phyloP scores from a whole-genome alignment of 2,888 invertebrate genomes.

The Limnephilus auricula region DNA sequence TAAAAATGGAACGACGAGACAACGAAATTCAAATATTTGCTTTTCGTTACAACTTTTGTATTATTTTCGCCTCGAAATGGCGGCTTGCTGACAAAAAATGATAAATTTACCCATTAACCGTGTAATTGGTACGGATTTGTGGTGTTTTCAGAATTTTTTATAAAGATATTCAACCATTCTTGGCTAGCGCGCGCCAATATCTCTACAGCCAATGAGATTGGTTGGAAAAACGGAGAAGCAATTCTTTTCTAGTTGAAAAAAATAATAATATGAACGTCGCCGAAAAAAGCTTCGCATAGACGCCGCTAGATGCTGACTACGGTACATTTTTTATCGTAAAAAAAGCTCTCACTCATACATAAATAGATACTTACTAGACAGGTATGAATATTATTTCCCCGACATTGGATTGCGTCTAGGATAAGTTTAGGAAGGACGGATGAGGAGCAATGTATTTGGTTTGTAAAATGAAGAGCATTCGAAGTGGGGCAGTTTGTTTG shows the following conservation, averaged over 20 bases:
- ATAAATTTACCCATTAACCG: conserved; percentile 58
- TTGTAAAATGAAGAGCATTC: not conserved
- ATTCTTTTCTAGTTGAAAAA: not conserved
- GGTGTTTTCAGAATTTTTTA: conserved; percentile 36
- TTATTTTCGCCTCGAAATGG: conserved; percentile 35
- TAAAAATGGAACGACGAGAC: conserved; percentile 14
- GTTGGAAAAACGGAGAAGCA: conserved; percentile 37
- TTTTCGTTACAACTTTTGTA: conserved; percentile 61
- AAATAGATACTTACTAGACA: not conserved
- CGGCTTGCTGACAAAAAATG: conserved; percentile 53
- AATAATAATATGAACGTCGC: conserved; percentile 40
- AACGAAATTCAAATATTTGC: conserved; percentile 61
- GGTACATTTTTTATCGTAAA: conserved; percentile 48
- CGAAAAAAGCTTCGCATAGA: conserved; percentile 58
- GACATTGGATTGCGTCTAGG: conserved; percentile 6
- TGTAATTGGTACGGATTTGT: conserved; percentile 62
- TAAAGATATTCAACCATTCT: conserved; percentile 7
- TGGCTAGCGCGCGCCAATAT: conserved; percentile 44
- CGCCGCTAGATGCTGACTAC: conserved; percentile 60
- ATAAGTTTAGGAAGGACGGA: not conserved
- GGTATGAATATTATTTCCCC: not conserved
- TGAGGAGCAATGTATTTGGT: not conserved
- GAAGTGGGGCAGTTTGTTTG: not conserved
- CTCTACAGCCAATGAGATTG: conserved; percentile 39
- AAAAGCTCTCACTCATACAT: conserved; percentile 12